Conservation (phyloP, 2,113 vertebrate genomes). For the Petroica traversi region DNA sequence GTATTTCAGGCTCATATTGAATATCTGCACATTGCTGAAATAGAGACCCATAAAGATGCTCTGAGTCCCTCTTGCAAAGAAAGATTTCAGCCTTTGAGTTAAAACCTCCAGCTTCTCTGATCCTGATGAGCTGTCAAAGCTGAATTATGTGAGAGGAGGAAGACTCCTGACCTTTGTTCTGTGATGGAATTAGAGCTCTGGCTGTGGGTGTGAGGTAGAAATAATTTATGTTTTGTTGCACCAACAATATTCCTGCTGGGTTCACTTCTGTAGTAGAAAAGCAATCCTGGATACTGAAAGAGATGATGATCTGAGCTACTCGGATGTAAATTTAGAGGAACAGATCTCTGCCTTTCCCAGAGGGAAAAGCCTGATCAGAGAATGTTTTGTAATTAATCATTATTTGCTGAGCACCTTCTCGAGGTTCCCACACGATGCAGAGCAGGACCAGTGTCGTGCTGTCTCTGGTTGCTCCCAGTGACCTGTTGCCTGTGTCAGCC, state of each 20-base stretch:
- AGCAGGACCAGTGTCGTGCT: background rate
- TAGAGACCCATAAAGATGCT: background rate
- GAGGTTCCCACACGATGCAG: background rate
- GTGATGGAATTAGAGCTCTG: background rate
- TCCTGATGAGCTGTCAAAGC: conserved; percentile 12
- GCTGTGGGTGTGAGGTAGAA: background rate
- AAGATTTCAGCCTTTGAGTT: background rate
- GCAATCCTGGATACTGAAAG: background rate
- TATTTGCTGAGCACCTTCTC: background rate
- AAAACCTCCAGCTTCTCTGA: background rate
- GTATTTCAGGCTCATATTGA: background rate
- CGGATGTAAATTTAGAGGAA: background rate
- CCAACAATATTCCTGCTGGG: background rate
- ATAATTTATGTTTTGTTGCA: background rate
- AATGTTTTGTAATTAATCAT: background rate
- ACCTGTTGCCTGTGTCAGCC: background rate
- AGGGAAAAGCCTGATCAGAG: background rate
- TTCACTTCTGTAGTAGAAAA: background rate
- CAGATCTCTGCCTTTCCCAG: background rate
- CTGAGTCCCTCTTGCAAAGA: background rate
- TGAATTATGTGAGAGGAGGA: background rate
- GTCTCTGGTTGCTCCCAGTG: background rate
- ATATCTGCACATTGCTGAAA: background rate
- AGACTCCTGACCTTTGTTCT: background rate
- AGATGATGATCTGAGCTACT: background rate